phyloP scores from a whole-genome alignment of 2,888 invertebrate species.

The Ectropis crepuscularia region DNA sequence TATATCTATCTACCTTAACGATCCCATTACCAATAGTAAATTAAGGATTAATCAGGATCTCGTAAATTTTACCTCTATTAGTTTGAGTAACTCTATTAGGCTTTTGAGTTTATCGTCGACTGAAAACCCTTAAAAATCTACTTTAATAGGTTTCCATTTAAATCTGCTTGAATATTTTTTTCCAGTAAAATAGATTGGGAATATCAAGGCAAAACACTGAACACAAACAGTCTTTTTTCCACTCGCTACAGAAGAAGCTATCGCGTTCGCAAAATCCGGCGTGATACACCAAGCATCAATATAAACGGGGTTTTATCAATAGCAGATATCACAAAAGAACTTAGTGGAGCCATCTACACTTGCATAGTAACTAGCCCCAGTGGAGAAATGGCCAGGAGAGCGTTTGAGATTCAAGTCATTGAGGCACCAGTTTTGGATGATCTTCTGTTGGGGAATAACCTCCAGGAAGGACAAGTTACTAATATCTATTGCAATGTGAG shows the following conservation, averaged over 20 bases:
- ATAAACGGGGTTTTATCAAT: slow-evolving; percentile 86
- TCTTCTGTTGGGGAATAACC: slow-evolving; percentile 90
- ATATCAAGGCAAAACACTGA: slow-evolving; percentile 68
- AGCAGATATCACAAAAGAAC: slow-evolving; percentile 85
- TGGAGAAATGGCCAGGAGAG: slow-evolving; percentile 82
- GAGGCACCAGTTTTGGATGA: slow-evolving; percentile 93
- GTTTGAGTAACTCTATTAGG: too few species aligned
- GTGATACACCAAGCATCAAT: slow-evolving; percentile 67
- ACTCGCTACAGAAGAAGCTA: slow-evolving; percentile 65
- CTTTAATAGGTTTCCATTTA: too few species aligned
- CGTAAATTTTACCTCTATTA: too few species aligned
- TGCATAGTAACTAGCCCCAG: slow-evolving; percentile 91
- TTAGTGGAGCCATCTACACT: slow-evolving; percentile 91
- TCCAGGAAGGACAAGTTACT: slow-evolving; percentile 93
- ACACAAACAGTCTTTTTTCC: slow-evolving; percentile 69
- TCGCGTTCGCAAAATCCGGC: slow-evolving; percentile 57
- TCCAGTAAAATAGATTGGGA: slow-evolving; percentile 82
- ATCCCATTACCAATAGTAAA: too few species aligned
- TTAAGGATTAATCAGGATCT: too few species aligned
- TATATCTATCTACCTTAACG: too few species aligned
- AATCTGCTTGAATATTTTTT: slow-evolving; percentile 22
- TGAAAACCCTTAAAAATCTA: too few species aligned
- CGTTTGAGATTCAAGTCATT: slow-evolving; percentile 88
- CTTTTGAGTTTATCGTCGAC: too few species aligned
- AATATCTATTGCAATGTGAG: slow-evolving; percentile 93